Base-by-base conservation (phyloP, 2,797 vertebrate species). In the Ctenopoma multispine region DNA sequence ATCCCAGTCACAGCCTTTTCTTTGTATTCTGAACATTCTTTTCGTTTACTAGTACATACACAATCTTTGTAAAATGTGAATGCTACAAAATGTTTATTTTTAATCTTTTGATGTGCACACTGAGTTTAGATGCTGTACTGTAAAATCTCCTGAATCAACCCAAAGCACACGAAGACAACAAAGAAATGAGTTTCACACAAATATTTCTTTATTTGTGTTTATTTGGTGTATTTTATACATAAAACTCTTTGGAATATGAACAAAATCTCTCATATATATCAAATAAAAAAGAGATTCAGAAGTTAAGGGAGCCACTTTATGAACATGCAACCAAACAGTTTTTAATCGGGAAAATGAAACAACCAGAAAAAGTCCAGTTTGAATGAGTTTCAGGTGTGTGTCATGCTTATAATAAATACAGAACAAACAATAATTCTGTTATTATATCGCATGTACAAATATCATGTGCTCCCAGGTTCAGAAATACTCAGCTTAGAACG, bases 211-310 rank as follows among this genome's bases (percentile, higher is more conserved):
- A 88, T 88, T 90, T 64, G 55, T 76, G 63, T 91, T 90, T 86
- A 91, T 91, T 91, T 85, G 79, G 61, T 76, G 85, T 92, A 84
- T 84, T 80, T 85, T 53, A 90, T 86, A 93, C 81, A 93, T 88
- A 88, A 87, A 86, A 69, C 3, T 93, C 82, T 94, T 93, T 87
- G 89, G 90, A 91, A 90, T 92, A 89, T 89, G 93, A 87, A 73
- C 57, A 58, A 83, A 87, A 87, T 81, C 71, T 92, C 75, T 90
- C 72, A 69, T 83, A 71, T 75, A 80, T 70, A 70, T 70, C 58
- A 75, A 71, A 79, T 68, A 43, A 63, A 64, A 69, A 70, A 24
- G 36, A 80, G 57, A 69, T 74, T 84, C 49, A 67, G 71, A 82
- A 86, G 76, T 84, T 72, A 86, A 27, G n/a, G 55, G 75, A 89